phyloP scores from a whole-genome alignment of 2,113 vertebrate species.

The Alexandromys fortis region DNA sequence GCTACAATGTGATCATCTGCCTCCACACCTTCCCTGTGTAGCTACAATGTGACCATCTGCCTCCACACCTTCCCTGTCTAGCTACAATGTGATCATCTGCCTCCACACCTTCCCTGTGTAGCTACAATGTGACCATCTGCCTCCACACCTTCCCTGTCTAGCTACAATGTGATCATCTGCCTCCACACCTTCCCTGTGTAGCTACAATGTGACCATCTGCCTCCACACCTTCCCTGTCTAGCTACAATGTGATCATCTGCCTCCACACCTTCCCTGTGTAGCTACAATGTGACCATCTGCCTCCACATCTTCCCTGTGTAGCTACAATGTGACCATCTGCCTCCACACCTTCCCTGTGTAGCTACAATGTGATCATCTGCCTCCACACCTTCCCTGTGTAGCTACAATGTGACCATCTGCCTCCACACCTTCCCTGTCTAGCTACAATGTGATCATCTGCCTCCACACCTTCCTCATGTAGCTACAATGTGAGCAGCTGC shows the following conservation, averaged over 20 bases:
- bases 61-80: background rate
- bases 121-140: too few relatives aligned
- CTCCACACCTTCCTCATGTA: background rate
- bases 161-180: background rate
- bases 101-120: background rate
- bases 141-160: fast-evolving
- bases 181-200: background rate
- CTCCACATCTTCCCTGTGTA: too few relatives aligned
- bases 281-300: too few relatives aligned
- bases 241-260: too few relatives aligned
- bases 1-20: background rate
- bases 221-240: too few relatives aligned
- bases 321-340: too few relatives aligned
- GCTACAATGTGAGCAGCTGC: too few relatives aligned
- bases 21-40: background rate
- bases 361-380: background rate
- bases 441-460: background rate
- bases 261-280: too few relatives aligned
- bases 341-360: fast-evolving
- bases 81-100: background rate
- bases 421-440: background rate
- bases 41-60: background rate
- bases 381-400: background rate
- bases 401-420: background rate
- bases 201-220: too few relatives aligned